Conservation (phyloP, 2,113 vertebrate species). For the Desmodus rotundus region DNA sequence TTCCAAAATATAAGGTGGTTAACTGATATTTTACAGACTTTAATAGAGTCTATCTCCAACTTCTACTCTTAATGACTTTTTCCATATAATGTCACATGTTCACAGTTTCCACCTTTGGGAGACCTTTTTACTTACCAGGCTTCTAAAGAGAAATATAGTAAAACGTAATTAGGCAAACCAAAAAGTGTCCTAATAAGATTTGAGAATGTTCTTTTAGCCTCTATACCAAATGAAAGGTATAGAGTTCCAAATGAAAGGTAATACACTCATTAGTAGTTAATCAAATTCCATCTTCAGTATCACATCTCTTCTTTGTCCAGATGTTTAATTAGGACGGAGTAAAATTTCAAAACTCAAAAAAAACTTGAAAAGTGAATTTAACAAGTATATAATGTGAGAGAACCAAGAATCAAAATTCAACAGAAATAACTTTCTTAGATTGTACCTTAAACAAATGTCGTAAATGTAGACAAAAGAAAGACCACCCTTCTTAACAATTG, state of each 20-base stretch:
- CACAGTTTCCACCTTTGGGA: not conserved
- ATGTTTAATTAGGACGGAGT: not conserved
- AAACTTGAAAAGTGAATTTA: not conserved
- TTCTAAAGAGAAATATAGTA: not conserved
- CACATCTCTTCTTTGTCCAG: not conserved
- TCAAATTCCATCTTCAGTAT: not conserved
- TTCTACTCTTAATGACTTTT: not conserved
- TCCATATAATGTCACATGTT: not conserved
- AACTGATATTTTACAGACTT: not conserved
- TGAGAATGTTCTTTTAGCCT: not conserved
- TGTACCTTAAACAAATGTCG: not conserved
- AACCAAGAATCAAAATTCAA: not conserved
- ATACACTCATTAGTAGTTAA: not conserved
- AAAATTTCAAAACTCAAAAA: not conserved
- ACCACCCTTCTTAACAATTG: not conserved
- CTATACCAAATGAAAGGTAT: not conserved
- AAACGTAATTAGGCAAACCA: not conserved
- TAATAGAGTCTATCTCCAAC: not conserved
- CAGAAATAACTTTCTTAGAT: not conserved
- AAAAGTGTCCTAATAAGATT: not conserved
- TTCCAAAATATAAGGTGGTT: not conserved
- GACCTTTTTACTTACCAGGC: not conserved
- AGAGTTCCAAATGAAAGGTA: not conserved
- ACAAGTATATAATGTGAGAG: not conserved
- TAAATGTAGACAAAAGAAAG: not conserved